A percentile compares a stretch with the other conserved stretches of the same genome.
Evolutionary conservation across 1,140 invertebrate species (phyloP).

Genomic region (Oncopeltus fasciatus): DNA sequence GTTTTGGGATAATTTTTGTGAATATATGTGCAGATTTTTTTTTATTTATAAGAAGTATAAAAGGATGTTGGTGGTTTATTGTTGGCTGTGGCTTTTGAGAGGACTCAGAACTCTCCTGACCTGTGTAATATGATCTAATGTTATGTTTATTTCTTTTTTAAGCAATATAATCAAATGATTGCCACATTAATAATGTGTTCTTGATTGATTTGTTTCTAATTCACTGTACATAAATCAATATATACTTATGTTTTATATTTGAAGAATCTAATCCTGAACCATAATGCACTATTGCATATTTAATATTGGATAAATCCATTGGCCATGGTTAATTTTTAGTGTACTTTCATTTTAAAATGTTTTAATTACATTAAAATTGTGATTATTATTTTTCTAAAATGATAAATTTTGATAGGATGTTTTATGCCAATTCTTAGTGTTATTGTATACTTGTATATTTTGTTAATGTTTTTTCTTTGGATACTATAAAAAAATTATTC

Average conservation of each 20-base stretch:
- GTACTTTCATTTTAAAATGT: not conserved
- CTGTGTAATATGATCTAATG: not conserved
- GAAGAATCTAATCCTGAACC: not conserved
- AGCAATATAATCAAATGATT: slow-evolving; percentile 7
- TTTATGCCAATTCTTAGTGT: not conserved
- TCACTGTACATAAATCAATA: not conserved
- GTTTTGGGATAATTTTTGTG: slow-evolving; percentile 1
- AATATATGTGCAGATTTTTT: slow-evolving; percentile 1
- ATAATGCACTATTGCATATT: not conserved
- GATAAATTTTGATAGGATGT: not conserved
- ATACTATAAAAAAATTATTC: not conserved
- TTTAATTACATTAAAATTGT: not conserved
- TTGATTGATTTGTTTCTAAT: not conserved
- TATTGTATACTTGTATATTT: not conserved
- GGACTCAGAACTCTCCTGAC: not conserved
- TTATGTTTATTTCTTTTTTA: not conserved
- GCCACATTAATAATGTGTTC: not conserved
- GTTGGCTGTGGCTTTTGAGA: slow-evolving; percentile 1
- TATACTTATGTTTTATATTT: not conserved
- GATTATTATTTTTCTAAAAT: not conserved
- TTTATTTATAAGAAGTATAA: too few species aligned
- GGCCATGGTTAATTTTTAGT: not conserved
- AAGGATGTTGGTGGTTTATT: not conserved
- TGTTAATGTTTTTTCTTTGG: not conserved
- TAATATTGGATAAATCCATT: not conserved